A percentile compares a stretch with the other conserved stretches of the same genome.
Conservation (phyloP, 2,113 vertebrate species). For the Pongo pygmaeus region DNA sequence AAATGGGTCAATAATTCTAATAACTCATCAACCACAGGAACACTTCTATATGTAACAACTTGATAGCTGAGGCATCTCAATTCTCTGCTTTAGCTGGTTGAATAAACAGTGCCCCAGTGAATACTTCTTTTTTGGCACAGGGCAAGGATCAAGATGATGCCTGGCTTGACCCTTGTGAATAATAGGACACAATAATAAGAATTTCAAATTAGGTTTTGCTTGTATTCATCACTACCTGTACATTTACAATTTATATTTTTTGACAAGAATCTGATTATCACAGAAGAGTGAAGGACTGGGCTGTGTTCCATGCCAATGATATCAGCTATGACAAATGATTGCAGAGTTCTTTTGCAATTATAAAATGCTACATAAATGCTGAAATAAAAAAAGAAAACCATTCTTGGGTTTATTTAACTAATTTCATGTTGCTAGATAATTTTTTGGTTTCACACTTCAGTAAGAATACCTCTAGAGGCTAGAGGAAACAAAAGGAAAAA, state of each 20-base stretch:
- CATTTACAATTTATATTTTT: neutral
- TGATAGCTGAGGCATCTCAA: neutral
- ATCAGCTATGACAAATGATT: constrained; percentile 35
- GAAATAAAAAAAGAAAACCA: constrained; percentile 43
- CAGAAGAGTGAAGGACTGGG: neutral
- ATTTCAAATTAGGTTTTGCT: constrained; percentile 48
- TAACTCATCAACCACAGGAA: neutral
- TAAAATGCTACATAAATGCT: constrained; percentile 45
- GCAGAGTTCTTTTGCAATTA: constrained; percentile 34
- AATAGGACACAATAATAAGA: neutral
- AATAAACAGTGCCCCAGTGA: neutral
- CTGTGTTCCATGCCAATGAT: constrained; percentile 11
- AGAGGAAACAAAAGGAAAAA: neutral
- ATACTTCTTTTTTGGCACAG: neutral
- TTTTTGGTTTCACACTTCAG: neutral
- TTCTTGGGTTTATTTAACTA: constrained; percentile 33
- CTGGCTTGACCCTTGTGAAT: neutral
- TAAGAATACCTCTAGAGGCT: neutral
- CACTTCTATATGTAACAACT: neutral
- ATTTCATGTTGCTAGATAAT: constrained; percentile 13
- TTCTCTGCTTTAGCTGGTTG: neutral
- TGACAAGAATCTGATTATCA: constrained; percentile 47
- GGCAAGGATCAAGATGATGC: neutral
- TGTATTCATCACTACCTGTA: constrained; percentile 3
- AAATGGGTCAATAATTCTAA: constrained; percentile 35